Conservation (phyloP, 2,888 invertebrate genomes). For the Tetrapedia diversipes region DNA sequence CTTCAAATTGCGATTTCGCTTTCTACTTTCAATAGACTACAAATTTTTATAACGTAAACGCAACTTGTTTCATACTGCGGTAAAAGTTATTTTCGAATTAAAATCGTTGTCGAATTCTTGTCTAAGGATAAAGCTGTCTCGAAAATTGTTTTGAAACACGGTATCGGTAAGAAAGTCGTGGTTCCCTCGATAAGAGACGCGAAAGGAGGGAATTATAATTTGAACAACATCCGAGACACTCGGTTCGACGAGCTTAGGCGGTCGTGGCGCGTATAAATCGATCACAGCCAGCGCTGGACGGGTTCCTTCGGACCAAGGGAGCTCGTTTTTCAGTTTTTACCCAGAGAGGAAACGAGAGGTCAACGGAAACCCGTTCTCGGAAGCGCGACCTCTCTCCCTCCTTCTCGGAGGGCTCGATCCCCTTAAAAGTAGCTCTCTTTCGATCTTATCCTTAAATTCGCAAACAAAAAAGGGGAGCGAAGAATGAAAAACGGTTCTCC, state of each 20-base stretch:
- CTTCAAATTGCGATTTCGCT: no score
- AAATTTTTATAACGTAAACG: no score
- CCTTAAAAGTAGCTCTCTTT: conserved; percentile 3
- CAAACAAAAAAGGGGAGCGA: not conserved
- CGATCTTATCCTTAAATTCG: not conserved
- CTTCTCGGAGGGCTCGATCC: not conserved
- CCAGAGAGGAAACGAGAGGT: not conserved
- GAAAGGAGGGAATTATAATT: not conserved
- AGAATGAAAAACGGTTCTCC: not conserved
- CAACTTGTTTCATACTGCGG: no score
- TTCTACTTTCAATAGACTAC: no score
- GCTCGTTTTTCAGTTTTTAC: not conserved
- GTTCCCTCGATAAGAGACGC: not conserved
- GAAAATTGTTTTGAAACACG: no score
- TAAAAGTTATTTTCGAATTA: no score
- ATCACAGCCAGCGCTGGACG: not conserved
- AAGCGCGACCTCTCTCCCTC: not conserved
- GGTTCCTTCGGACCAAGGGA: not conserved
- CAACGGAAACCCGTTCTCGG: not conserved
- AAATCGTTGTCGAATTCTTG: no score
- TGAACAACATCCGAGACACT: conserved; percentile 18
- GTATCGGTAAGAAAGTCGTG: no score
- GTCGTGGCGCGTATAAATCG: not conserved
- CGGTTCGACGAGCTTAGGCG: not conserved
- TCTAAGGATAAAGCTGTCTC: no score